These are phyloP conservation scores for Apoda limacodes DNA, from an alignment of 2,888 invertebrate species.

Conservation along the genomic window DNA sequence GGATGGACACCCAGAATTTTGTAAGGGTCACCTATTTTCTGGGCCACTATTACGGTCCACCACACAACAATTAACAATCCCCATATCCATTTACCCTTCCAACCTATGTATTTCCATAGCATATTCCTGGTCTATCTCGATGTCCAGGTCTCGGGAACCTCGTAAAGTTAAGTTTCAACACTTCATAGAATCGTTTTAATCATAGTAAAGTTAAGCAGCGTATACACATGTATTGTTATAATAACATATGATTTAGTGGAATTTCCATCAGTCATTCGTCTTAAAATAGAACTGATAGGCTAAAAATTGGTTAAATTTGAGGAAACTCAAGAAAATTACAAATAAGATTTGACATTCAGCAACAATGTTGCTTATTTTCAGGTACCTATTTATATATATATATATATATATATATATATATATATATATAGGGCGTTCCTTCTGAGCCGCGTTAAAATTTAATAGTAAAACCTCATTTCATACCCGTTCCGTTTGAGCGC, in stretches of 20 bases:
- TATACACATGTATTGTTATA: conserved; percentile 34
- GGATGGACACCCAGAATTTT: conserved; percentile 82
- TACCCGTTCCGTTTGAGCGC: too few relatives aligned
- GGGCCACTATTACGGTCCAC: conserved; percentile 35
- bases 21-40: conserved; percentile 82
- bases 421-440: too few relatives aligned
- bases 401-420: too few relatives aligned
- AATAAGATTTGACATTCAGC: too few relatives aligned
- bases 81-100: conserved; percentile 49
- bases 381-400: too few relatives aligned
- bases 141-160: too few relatives aligned
- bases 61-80: too few relatives aligned
- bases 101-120: conserved; percentile 55
- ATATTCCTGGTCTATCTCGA: conserved; percentile 40
- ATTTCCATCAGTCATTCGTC: conserved; percentile 58
- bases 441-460: too few relatives aligned
- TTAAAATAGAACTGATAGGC: conserved; percentile 57
- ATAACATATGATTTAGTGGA: conserved; percentile 34
- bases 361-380: too few relatives aligned
- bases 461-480: too few relatives aligned
- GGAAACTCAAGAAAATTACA: conserved; percentile 43
- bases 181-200: conserved; percentile 37
- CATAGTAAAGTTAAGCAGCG: conserved; percentile 24
- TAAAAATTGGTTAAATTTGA: conserved; percentile 46
- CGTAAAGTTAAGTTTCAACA: conserved; percentile 29